A percentile compares a stretch with the other conserved stretches of the same genome.
Conservation (phyloP, 92 coral and sea anemone genomes). For the Palythoa heliodiscus region DNA sequence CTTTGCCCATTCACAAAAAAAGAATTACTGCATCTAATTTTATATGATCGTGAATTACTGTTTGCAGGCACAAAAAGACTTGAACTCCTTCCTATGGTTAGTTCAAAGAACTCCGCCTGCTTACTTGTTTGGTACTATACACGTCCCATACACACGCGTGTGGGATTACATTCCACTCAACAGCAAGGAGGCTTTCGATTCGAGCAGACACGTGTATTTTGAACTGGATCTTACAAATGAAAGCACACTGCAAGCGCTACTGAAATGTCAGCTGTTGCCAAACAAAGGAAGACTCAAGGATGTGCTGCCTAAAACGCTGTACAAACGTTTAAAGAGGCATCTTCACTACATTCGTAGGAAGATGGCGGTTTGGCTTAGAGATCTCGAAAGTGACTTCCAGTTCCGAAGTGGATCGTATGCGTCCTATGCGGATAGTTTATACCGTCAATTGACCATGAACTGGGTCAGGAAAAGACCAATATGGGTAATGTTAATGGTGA, state of each 20-base stretch:
- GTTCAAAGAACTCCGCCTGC: constrained; percentile 89
- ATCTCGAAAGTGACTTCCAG: constrained; percentile 48
- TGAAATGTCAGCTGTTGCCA: constrained; percentile 93
- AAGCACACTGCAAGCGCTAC: constrained; percentile 71
- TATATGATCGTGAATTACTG: constrained; percentile 46
- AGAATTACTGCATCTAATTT: constrained; percentile 57
- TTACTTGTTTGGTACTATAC: constrained; percentile 95
- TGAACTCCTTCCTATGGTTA: constrained; percentile 93
- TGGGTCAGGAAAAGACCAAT: constrained; percentile 94
- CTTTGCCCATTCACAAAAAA: constrained; percentile 64
- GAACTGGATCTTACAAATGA: constrained; percentile 90
- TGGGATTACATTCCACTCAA: constrained; percentile 96
- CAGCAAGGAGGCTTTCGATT: constrained; percentile 89
- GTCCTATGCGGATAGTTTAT: constrained; percentile 72
- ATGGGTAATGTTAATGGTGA: constrained; percentile 96
- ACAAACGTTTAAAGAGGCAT: constrained; percentile 77
- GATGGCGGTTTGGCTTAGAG: constrained; percentile 82
- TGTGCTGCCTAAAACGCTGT: constrained; percentile 75
- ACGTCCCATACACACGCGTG: constrained; percentile 95
- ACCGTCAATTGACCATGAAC: constrained; percentile 82
- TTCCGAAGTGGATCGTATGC: constrained; percentile 52
- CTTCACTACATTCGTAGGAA: constrained; percentile 78
- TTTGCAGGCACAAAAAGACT: constrained; percentile 77
- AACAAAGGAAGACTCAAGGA: constrained; percentile 60
- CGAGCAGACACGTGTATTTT: constrained; percentile 87